Evolutionary conservation across 2,888 invertebrate genomes (phyloP).

Genomic region (Eupithecia insigniata): DNA sequence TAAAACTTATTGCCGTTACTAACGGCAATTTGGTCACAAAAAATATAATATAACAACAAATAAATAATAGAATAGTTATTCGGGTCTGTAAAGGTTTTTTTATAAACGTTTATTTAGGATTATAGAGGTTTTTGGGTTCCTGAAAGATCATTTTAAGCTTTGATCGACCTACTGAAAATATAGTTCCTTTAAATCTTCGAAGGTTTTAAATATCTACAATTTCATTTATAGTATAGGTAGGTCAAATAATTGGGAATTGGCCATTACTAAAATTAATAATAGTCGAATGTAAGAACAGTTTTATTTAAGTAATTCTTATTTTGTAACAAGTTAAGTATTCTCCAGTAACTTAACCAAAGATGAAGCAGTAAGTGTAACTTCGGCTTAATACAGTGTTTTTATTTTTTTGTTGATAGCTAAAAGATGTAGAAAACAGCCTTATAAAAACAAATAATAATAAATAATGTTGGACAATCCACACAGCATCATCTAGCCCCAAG

Average conservation of each 20-base stretch:
- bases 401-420: background rate
- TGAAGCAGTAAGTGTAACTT: background rate
- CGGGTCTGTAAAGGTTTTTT: too few species aligned
- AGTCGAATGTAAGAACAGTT: too few species aligned
- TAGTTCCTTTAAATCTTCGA: background rate
- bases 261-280: too few species aligned
- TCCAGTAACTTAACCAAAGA: conserved; percentile 10
- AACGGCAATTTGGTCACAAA: too few species aligned
- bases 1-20: too few species aligned
- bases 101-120: too few species aligned
- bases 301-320: too few species aligned
- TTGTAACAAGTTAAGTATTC: background rate
- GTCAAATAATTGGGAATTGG: background rate
- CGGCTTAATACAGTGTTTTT: background rate
- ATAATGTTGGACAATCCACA: too few species aligned
- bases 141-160: background rate
- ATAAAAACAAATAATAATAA: too few species aligned
- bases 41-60: too few species aligned
- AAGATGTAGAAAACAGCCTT: background rate
- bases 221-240: background rate
- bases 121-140: background rate
- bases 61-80: too few species aligned
- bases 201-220: background rate
- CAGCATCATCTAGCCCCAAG: too few species aligned
- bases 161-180: background rate